These are phyloP conservation scores for Diabrotica virgifera DNA, from an alignment of 1,140 invertebrate species.

Conservation along the genomic window DNA sequence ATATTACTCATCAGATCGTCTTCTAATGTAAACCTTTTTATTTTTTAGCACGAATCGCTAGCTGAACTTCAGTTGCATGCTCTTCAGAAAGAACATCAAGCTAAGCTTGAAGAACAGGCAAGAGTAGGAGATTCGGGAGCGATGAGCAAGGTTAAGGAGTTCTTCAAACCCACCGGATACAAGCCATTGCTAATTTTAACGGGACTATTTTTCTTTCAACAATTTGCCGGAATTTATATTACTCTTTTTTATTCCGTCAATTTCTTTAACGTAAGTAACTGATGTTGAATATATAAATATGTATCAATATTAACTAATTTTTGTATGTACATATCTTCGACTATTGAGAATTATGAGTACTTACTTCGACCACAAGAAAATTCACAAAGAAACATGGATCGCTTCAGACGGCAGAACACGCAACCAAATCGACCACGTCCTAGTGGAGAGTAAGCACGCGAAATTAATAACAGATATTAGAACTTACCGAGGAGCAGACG, in stretches of 20 bases:
- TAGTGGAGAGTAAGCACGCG: no score
- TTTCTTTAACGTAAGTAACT: slow-evolving; percentile 53
- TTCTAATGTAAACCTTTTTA: neutral
- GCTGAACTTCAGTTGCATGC: slow-evolving; percentile 46
- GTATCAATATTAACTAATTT: no score
- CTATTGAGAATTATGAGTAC: no score
- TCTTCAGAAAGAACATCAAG: slow-evolving; percentile 49
- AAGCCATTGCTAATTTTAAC: slow-evolving; percentile 59
- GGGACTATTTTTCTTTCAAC: slow-evolving; percentile 59
- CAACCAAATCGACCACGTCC: no score
- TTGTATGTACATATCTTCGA: no score
- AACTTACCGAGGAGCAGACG: no score
- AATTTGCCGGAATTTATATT: slow-evolving; percentile 64
- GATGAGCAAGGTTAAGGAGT: slow-evolving; percentile 45
- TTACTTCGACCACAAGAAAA: no score
- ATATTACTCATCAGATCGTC: no score
- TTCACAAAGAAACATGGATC: no score
- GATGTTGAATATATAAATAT: slow-evolving; percentile 4
- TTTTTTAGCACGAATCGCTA: slow-evolving; percentile 29
- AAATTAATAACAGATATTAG: no score
- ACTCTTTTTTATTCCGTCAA: slow-evolving; percentile 70
- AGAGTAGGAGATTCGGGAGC: slow-evolving; percentile 23
- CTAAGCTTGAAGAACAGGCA: slow-evolving; percentile 43
- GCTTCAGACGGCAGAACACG: no score
- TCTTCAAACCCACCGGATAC: slow-evolving; percentile 57